These are phyloP conservation scores for Ciconia nigra DNA, from an alignment of 2,797 vertebrate genomes.

Conservation along the genomic window DNA sequence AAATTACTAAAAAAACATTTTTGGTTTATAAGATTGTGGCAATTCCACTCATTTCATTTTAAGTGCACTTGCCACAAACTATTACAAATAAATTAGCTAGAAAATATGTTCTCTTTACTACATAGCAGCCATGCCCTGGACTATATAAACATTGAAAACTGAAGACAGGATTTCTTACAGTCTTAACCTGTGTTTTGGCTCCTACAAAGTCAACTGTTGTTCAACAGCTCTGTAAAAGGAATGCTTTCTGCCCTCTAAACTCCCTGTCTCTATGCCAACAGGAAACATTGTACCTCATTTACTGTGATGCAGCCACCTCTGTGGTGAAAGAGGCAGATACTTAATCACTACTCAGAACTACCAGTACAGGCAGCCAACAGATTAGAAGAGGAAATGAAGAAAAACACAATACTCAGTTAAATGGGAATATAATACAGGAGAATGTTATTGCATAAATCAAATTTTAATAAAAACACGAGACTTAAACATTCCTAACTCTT, in stretches of 20 bases:
- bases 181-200: neutral
- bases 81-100: neutral
- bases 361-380: neutral
- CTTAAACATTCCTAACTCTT: neutral
- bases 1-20: neutral
- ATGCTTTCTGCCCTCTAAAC: neutral
- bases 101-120: neutral
- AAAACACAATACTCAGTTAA: neutral
- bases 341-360: neutral
- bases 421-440: neutral
- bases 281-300: neutral
- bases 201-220: neutral
- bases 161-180: neutral
- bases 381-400: neutral
- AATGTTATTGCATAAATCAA: neutral
- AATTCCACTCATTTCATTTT: neutral
- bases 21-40: neutral
- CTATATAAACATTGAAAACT: neutral
- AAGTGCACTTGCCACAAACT: neutral
- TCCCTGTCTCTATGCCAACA: neutral
- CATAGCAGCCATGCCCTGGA: accelerated
- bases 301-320: neutral
- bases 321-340: neutral
- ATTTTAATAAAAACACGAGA: neutral
- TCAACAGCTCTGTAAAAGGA: neutral